Conservation (phyloP, 2,113 vertebrate species). For the Telmatochromis brachygnathus region DNA sequence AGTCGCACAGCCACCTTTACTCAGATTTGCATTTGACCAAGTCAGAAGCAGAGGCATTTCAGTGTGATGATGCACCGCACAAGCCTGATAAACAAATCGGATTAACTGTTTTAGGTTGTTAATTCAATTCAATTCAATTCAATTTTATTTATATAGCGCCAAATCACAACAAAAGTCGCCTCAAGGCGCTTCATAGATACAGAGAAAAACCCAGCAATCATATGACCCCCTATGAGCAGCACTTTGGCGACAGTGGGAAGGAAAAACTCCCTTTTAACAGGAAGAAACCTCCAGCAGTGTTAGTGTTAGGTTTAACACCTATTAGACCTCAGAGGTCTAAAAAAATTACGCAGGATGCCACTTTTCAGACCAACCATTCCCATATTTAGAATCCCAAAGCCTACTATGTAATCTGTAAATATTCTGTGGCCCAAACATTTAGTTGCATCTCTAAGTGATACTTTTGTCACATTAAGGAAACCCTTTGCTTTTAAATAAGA, state of each 20-base stretch:
- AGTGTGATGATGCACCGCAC: not conserved
- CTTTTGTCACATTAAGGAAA: not conserved
- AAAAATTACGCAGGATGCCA: not conserved
- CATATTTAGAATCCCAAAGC: not conserved
- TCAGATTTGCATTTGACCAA: not conserved
- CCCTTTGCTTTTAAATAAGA: not conserved
- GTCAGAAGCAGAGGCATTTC: not conserved
- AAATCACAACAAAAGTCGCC: too few relatives aligned
- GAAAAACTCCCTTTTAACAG: too few relatives aligned
- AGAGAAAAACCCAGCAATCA: too few relatives aligned
- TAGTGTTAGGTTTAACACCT: not conserved
- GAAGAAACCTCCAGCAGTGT: not conserved
- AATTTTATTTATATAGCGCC: too few relatives aligned
- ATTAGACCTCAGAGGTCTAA: not conserved
- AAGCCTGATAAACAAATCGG: not conserved
- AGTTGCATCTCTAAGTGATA: not conserved
- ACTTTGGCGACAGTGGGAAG: too few relatives aligned
- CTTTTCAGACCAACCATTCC: not conserved
- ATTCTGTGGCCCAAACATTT: not conserved
- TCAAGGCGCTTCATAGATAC: too few relatives aligned
- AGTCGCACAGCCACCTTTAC: not conserved
- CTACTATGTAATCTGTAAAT: not conserved
- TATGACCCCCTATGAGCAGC: too few relatives aligned
- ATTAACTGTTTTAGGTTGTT: not conserved
- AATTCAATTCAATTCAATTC: too few relatives aligned